A percentile compares a stretch with the other conserved stretches of the same genome.
phyloP scores from a whole-genome alignment of 35 echinoderm and acorn worm genomes.

The Eucidaris tribuloides region DNA sequence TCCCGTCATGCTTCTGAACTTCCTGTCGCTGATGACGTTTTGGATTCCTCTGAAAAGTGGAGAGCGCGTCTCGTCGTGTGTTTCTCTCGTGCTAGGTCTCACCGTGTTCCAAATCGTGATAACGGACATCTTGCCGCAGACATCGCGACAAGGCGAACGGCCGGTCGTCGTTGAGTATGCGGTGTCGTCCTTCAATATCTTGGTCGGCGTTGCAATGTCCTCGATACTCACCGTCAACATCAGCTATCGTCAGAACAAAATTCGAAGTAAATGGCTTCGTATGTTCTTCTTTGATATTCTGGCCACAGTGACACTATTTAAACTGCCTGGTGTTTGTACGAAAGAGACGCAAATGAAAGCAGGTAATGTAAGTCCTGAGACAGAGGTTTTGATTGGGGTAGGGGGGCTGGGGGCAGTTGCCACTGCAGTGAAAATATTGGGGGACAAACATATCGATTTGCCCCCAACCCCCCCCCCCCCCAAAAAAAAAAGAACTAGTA shows the following conservation, averaged over 20 bases:
- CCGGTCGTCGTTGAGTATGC: not conserved
- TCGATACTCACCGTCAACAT: not conserved
- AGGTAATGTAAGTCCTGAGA: too few species aligned
- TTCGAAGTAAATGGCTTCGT: not conserved
- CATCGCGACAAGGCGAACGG: not conserved
- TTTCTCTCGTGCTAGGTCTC: slow-evolving; percentile 1
- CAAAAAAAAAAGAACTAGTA: too few species aligned
- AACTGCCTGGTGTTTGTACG: not conserved
- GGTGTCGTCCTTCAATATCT: not conserved
- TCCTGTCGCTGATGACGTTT: not conserved
- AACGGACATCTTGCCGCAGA: not conserved
- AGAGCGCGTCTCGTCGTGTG: not conserved
- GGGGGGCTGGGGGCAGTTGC: too few species aligned
- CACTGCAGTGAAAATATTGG: too few species aligned
- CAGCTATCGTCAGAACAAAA: too few species aligned
- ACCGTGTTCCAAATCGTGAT: slow-evolving; percentile 12
- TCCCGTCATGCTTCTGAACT: not conserved
- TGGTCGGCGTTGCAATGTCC: not conserved
- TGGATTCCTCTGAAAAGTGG: slow-evolving; percentile 4
- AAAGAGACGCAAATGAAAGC: too few species aligned
- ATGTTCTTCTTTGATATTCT: not conserved
- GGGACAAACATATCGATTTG: too few species aligned
- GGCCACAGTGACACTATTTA: not conserved
- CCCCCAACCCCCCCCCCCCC: too few species aligned
- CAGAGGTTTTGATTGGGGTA: too few species aligned